These are phyloP conservation scores for Alaudala cheleensis DNA, from an alignment of 2,113 vertebrate genomes.

Conservation along the genomic window DNA sequence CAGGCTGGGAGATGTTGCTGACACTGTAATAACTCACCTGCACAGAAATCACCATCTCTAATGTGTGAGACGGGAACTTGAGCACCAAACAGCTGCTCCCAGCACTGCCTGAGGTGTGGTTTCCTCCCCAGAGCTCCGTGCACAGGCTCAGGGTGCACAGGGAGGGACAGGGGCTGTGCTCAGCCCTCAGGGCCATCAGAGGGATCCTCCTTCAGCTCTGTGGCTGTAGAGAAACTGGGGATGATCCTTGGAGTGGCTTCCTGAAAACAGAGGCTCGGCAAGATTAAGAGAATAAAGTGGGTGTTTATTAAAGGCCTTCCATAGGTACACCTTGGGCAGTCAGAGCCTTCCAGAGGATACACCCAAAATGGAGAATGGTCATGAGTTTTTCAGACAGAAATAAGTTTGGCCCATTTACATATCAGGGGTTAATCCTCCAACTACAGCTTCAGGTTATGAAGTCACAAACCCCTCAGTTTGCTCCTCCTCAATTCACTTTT, in stretches of 20 bases:
- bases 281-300: not conserved
- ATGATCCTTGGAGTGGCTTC: not conserved
- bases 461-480: rapidly evolving
- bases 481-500: not conserved
- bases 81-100: not conserved
- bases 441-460: not conserved
- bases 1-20: not conserved
- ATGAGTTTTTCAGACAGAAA: not conserved
- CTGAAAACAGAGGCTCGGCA: not conserved
- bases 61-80: rapidly evolving
- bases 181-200: rapidly evolving
- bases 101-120: rapidly evolving
- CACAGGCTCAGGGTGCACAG: rapidly evolving
- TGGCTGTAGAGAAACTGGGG: rapidly evolving
- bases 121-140: not conserved
- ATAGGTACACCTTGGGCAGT: not conserved
- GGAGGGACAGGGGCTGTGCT: rapidly evolving
- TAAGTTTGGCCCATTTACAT: not conserved
- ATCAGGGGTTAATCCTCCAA: not conserved
- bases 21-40: rapidly evolving
- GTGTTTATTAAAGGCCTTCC: not conserved
- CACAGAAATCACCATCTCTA: rapidly evolving
- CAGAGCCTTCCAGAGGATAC: not conserved
- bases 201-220: rapidly evolving
- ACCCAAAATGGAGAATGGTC: rapidly evolving